Base-by-base conservation (phyloP, 2,113 vertebrate species). In the Catagonus wagneri region DNA sequence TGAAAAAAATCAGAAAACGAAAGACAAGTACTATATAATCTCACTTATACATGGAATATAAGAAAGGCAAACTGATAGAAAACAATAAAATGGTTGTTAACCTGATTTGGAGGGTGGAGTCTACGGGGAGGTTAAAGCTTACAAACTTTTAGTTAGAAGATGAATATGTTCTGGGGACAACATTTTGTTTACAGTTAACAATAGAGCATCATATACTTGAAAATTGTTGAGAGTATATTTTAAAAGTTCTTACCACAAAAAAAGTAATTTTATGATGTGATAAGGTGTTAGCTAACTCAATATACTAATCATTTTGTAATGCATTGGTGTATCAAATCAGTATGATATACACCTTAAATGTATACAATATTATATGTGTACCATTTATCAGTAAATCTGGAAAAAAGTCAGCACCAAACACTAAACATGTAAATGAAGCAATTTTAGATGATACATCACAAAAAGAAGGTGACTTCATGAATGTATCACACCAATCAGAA, bases 81-180 rank as follows among this genome's bases (percentile, higher is more conserved):
- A 75, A 34, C 11, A 72, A 25, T 88, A 81, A 66, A 72, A 68
- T 83, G 52, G 13, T 89, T 61, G 9, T 68, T 66, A 23, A 23
- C 13, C 50, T 16, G 20, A 29, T 2, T 10, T 83, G 36, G 25
- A 12, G 27, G 0, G 16, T 32, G 6, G n/a, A 11, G 0, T 12
- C 20, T 72, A n/a, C 71, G 32, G 39, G 65, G 7, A 74, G 27
- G 10, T 56, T n/a, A 83, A 56, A 71, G 29, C 22, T 6, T 25
- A 39, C 27, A 89, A 58, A 34, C 8, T 29, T 89, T 34, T 16
- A 50, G 20, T 66, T 58, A 65, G 50, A 83, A 75, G 34, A 66
- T 19, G 17, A 56, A 2, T 65, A 32, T 12, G 11, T 74, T 66
- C 34, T 74, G 60, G 27, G 5, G 9, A 52, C 7, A 34, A 6